Percentiles rank a stretch among this genome's conserved stretches.
These are phyloP conservation scores for Gymnogyps californianus DNA, from an alignment of 2,113 vertebrate species.

Conservation along the genomic window DNA sequence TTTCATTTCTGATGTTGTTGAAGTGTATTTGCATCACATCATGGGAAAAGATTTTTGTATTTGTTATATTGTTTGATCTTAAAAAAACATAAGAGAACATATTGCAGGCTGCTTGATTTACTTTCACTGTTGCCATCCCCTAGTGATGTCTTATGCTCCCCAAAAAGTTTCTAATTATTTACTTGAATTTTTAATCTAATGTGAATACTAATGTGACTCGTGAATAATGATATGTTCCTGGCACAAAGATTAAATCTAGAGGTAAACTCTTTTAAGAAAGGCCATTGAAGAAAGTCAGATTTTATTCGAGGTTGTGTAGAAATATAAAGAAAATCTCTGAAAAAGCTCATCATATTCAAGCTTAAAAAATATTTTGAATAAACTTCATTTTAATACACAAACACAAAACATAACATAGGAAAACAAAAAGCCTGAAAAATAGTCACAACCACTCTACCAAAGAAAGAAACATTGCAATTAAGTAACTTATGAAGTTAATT, in stretches of 20 bases:
- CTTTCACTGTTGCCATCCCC: background rate
- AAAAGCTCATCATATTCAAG: background rate
- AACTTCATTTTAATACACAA: background rate
- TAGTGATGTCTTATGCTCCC: background rate
- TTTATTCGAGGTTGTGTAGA: background rate
- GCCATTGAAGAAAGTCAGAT: background rate
- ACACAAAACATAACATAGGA: background rate
- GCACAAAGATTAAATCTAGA: background rate
- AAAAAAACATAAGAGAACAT: background rate
- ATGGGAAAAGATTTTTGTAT: background rate
- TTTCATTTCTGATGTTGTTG: background rate
- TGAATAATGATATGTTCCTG: background rate
- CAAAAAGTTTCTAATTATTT: background rate
- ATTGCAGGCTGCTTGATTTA: background rate
- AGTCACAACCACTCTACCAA: background rate
- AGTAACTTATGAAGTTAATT: background rate
- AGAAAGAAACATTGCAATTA: background rate
- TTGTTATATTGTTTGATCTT: background rate
- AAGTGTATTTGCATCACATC: background rate
- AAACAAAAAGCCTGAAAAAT: background rate
- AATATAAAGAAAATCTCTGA: background rate
- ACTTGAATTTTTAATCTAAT: background rate
- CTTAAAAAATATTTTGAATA: background rate
- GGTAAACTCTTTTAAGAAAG: background rate
- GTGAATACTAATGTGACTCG: background rate